Evolutionary conservation across 2,797 vertebrate species (phyloP).

Genomic region (Channallabes apus): DNA sequence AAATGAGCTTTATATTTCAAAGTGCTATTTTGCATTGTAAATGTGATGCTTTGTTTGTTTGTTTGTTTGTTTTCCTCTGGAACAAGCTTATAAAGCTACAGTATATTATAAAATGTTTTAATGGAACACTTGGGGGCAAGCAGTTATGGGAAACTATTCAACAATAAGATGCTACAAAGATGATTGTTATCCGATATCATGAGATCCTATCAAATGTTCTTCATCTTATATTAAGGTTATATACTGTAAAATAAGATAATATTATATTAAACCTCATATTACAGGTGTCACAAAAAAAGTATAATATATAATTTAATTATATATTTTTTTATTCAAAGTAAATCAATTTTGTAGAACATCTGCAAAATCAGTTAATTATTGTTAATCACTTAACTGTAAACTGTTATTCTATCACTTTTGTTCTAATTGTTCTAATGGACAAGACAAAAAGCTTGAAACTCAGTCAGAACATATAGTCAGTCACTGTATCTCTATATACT

Average conservation of each 20-base stretch:
- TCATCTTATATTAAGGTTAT: neutral
- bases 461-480: neutral
- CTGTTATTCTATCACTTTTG: neutral
- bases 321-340: neutral
- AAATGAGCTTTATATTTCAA: neutral
- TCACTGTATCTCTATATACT: neutral
- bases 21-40: neutral
- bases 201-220: neutral
- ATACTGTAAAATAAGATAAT: no score
- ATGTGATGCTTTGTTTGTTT: neutral
- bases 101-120: neutral
- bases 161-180: neutral
- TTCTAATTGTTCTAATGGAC: neutral
- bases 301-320: no score
- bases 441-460: neutral
- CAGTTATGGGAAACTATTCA: neutral
- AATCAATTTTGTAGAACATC: neutral
- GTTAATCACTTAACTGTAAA: neutral
- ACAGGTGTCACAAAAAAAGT: neutral
- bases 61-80: no score
- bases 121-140: neutral
- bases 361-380: neutral
- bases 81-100: no score
- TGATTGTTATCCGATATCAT: neutral
- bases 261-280: no score